Evolutionary conservation across 2,113 vertebrate species (phyloP).

Genomic region (Suricata suricatta): DNA sequence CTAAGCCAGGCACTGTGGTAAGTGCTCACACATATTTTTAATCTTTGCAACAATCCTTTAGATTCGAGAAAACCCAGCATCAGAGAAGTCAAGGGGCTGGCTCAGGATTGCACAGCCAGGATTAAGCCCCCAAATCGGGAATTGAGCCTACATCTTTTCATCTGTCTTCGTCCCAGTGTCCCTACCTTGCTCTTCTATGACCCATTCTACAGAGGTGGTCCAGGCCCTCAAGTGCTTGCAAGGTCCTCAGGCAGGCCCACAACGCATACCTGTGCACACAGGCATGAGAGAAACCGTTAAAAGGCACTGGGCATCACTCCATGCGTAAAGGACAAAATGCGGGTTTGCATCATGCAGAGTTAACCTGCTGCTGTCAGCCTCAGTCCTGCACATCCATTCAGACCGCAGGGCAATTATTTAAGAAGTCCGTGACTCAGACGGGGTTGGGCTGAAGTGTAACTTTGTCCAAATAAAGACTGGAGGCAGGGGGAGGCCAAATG

Average conservation of each 20-base stretch:
- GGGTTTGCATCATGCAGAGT: not conserved
- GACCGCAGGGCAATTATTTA: not conserved
- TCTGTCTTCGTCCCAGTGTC: not conserved
- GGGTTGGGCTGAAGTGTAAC: not conserved
- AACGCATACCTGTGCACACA: no score
- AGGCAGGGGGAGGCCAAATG: not conserved
- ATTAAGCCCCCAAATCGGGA: not conserved
- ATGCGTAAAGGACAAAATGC: not conserved
- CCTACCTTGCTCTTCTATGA: not conserved
- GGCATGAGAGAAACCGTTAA: not conserved
- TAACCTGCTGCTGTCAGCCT: not conserved
- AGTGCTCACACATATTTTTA: not conserved
- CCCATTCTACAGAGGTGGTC: not conserved
- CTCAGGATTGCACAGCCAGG: not conserved
- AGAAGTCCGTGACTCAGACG: conserved; percentile 28
- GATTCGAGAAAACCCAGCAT: not conserved
- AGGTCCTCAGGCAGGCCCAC: not conserved
- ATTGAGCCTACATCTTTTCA: not conserved
- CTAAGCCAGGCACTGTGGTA: not conserved
- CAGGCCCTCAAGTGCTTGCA: not conserved
- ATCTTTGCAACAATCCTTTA: not conserved
- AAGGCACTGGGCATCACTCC: not conserved
- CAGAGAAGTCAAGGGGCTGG: not conserved
- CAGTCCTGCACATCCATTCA: not conserved
- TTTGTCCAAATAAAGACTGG: conserved; percentile 45